These are phyloP conservation scores for Echinarachnius parma DNA, from an alignment of 53 echinoderm and acorn worm species.

Conservation along the genomic window DNA sequence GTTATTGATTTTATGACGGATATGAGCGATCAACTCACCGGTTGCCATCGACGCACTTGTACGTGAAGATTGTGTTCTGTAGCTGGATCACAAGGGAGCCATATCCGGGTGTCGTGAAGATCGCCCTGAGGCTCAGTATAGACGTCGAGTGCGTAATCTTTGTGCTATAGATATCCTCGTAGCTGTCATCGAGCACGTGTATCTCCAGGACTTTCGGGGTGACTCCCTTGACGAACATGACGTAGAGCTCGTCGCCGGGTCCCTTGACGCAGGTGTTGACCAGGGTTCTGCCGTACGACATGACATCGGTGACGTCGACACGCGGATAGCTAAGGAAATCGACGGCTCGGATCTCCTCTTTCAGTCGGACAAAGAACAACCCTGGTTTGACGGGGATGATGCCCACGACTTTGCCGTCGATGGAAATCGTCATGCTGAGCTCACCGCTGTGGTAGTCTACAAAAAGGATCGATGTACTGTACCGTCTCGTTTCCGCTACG, in stretches of 20 bases:
- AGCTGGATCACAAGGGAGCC: constrained; percentile 26
- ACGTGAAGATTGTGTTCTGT: constrained; percentile 7
- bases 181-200: constrained; percentile 15
- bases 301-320: constrained; percentile 17
- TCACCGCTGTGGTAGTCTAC: constrained; percentile 9
- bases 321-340: constrained; percentile 10
- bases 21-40: background rate
- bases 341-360: constrained; percentile 20
- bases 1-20: too few species aligned
- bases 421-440: constrained; percentile 8
- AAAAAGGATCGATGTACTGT: constrained; percentile 4
- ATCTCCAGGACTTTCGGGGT: constrained; percentile 29
- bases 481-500: constrained; percentile 16
- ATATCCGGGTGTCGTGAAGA: background rate
- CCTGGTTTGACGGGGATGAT: constrained; percentile 14
- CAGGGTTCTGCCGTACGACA: constrained; percentile 21
- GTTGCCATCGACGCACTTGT: constrained; percentile 13
- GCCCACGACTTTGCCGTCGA: constrained; percentile 14
- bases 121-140: constrained; percentile 17
- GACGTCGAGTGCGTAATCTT: constrained; percentile 20
- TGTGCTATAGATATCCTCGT: constrained; percentile 10
- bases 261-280: constrained; percentile 32
- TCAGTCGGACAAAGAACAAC: constrained; percentile 3
- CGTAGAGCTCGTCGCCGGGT: constrained; percentile 16
- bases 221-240: constrained; percentile 31